Conservation (phyloP, 2,113 vertebrate genomes). For the Sminthopsis crassicaudata region DNA sequence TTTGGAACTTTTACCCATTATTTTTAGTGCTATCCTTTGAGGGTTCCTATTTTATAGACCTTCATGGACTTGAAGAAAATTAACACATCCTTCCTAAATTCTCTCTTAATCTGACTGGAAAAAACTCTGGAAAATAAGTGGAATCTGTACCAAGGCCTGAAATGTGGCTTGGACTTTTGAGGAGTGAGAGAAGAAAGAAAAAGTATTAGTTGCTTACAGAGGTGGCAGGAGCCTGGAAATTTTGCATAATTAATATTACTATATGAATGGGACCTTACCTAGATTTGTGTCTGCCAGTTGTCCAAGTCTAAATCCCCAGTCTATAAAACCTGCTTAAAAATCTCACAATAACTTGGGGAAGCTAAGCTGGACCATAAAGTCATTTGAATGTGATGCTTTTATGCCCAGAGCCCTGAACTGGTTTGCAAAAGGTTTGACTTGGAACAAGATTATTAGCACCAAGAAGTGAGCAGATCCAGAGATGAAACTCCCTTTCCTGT, state of each 20-base stretch:
- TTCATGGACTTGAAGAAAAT: neutral
- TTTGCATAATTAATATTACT: neutral
- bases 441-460: neutral
- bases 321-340: neutral
- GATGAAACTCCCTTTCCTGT: neutral
- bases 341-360: neutral
- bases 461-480: neutral
- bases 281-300: neutral
- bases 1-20: neutral
- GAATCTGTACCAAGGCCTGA: neutral
- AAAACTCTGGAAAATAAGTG: neutral
- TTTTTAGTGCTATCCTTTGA: neutral
- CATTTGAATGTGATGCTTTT: neutral
- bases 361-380: neutral
- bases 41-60: neutral
- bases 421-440: neutral
- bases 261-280: neutral
- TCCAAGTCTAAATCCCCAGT: neutral
- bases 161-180: neutral
- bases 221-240: neutral
- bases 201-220: neutral
- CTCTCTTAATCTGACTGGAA: neutral
- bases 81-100: neutral
- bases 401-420: neutral
- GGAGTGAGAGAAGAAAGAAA: neutral